Conservation (phyloP, 2,888 invertebrate genomes). For the Diplazon laetatorius region DNA sequence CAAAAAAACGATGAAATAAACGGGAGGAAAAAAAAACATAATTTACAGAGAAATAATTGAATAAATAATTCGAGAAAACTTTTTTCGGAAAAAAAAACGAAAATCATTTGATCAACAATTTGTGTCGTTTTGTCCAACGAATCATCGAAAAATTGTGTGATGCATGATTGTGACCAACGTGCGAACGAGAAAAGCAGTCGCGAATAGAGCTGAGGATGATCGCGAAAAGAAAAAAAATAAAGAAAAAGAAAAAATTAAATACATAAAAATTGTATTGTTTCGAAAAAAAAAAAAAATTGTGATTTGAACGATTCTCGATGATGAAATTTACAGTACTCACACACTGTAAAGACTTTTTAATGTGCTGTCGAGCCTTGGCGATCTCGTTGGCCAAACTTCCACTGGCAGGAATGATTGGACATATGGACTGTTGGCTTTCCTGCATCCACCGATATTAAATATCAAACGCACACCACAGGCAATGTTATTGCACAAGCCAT, state of each 20-base stretch:
- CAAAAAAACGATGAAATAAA: too few species aligned
- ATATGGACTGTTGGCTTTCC: conserved; percentile 77
- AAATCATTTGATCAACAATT: too few species aligned
- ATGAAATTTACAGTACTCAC: conserved; percentile 81
- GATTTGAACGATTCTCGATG: conserved; percentile 48
- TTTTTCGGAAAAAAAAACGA: too few species aligned
- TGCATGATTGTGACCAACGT: conserved; percentile 40
- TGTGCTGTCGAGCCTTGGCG: conserved; percentile 93
- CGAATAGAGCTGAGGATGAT: conserved; percentile 27
- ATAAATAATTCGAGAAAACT: too few species aligned
- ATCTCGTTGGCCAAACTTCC: conserved; percentile 90
- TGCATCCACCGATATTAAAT: conserved; percentile 77
- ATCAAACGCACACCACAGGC: conserved; percentile 75
- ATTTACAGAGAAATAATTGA: too few species aligned
- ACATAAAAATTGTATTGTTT: conserved; percentile 8
- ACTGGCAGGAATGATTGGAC: conserved; percentile 75
- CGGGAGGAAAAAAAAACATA: too few species aligned
- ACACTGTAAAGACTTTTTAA: conserved; percentile 85
- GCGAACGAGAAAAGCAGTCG: conserved; percentile 45
- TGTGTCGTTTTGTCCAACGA: too few species aligned
- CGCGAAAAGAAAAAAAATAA: conserved; percentile 24
- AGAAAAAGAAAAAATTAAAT: neutral
- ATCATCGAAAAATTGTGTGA: conserved; percentile 29
- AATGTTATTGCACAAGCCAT: conserved; percentile 65
- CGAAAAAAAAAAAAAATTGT: neutral